Evolutionary conservation across 2,797 vertebrate genomes (phyloP).

Genomic region (Botia almorhae): DNA sequence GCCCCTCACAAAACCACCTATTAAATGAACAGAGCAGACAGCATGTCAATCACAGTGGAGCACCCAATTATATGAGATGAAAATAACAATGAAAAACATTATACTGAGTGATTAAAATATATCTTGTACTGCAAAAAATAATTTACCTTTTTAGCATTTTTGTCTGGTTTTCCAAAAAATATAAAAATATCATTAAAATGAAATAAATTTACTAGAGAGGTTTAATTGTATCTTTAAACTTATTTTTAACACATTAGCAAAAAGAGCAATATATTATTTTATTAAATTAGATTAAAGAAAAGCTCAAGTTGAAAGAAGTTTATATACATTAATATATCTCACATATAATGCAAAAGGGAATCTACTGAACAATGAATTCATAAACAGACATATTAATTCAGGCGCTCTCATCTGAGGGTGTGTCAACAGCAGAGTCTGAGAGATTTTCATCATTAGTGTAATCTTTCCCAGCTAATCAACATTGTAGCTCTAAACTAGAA

Average conservation of each 20-base stretch:
- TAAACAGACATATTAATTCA: constrained; percentile 13
- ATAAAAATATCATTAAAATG: no score
- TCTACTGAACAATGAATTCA: not conserved
- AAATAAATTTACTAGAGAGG: no score
- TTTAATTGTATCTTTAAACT: no score
- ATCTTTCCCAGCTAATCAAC: constrained; percentile 13
- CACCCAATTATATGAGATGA: constrained; percentile 21
- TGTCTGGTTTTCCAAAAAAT: no score
- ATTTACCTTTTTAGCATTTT: no score
- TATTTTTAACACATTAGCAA: no score
- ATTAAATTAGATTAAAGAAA: not conserved
- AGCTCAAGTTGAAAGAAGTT: not conserved
- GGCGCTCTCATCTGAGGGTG: constrained; percentile 13
- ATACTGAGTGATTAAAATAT: no score
- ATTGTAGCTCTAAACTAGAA: not conserved
- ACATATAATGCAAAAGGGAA: not conserved
- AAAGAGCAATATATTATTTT: not conserved
- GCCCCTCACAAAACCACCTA: constrained; percentile 99
- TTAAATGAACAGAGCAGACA: constrained; percentile 62
- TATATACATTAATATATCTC: not conserved
- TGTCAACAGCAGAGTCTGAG: constrained; percentile 9
- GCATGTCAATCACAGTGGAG: constrained; percentile 30
- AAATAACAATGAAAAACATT: not conserved
- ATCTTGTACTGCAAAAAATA: not conserved
- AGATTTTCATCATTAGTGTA: constrained; percentile 21